Evolutionary conservation across 2,113 vertebrate genomes (phyloP).

Genomic region (Amblyornis subalaris): DNA sequence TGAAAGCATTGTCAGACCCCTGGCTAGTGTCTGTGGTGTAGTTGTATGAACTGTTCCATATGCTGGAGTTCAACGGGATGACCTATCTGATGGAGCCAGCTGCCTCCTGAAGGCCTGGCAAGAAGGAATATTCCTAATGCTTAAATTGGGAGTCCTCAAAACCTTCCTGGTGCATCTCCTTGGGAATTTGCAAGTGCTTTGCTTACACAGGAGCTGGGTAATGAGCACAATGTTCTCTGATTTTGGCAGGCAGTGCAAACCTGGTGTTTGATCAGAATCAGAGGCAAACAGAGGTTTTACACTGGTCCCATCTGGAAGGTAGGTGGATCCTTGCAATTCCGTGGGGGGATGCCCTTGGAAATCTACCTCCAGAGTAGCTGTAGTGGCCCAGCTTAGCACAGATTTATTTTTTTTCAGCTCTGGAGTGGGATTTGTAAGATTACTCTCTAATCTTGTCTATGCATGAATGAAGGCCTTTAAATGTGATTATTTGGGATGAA

Average conservation of each 20-base stretch:
- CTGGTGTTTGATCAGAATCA: neutral
- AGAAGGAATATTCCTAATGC: neutral
- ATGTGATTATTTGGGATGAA: neutral
- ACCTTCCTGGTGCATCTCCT: neutral
- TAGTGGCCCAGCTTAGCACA: neutral
- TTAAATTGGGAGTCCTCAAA: neutral
- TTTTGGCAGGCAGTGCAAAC: neutral
- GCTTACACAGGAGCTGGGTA: neutral
- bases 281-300: neutral
- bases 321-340: neutral
- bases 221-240: no score
- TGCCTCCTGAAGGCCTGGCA: neutral
- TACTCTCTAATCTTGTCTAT: neutral
- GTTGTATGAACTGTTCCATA: neutral
- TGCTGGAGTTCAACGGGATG: neutral
- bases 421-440: neutral
- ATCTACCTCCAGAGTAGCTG: neutral
- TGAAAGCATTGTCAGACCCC: neutral
- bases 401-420: neutral
- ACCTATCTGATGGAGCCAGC: neutral
- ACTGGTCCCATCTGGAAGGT: neutral
- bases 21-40: neutral
- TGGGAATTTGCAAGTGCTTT: neutral
- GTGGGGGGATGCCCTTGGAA: neutral
- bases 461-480: neutral